These are phyloP conservation scores for Lates calcarifer DNA, from an alignment of 2,113 vertebrate genomes.

Conservation along the genomic window DNA sequence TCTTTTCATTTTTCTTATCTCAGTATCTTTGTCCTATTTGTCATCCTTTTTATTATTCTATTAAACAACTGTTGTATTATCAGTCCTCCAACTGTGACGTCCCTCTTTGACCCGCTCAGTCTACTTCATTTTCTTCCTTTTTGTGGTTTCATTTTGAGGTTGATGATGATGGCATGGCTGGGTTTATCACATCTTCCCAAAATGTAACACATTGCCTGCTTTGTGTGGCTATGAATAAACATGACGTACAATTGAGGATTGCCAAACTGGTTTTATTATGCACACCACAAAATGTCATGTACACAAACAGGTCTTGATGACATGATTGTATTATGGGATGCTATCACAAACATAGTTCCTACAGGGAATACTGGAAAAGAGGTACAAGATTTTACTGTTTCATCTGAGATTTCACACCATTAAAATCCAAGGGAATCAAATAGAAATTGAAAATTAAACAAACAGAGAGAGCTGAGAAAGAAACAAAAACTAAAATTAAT, in stretches of 20 bases:
- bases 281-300: not conserved
- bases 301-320: not conserved
- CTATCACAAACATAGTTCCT: not conserved
- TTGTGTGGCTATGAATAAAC: not conserved
- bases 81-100: not conserved
- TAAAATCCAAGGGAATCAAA: not conserved
- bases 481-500: not conserved
- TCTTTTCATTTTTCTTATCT: conserved; percentile 28
- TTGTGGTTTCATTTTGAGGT: not conserved
- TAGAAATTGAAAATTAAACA: not conserved
- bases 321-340: not conserved
- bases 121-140: not conserved
- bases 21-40: not conserved
- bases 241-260: not conserved
- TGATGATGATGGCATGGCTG: too few species aligned
- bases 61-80: not conserved
- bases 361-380: not conserved
- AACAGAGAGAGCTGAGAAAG: not conserved
- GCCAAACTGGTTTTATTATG: conserved; percentile 2
- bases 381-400: not conserved
- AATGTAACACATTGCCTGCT: not conserved
- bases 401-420: not conserved
- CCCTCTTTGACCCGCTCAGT: not conserved
- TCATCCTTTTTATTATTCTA: not conserved
- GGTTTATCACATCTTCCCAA: too few species aligned